Percentiles rank a stretch among this genome's conserved stretches.
phyloP scores from a whole-genome alignment of 2,888 invertebrate genomes.

The Rhamphomyia laevipes region DNA sequence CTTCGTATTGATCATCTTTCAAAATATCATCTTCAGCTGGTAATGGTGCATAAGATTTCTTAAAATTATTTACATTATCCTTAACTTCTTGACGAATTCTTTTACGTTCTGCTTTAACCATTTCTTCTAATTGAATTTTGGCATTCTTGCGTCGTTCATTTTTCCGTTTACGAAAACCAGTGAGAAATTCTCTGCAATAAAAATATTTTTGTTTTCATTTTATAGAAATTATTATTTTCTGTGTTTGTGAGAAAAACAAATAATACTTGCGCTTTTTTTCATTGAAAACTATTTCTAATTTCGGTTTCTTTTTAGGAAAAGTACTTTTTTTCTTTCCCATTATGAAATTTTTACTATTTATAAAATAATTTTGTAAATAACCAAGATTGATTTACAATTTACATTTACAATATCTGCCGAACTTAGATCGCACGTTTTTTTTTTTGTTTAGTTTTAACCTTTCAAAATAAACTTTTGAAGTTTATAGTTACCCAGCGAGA shows the following conservation, averaged over 20 bases:
- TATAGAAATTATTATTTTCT: too few species aligned
- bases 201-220: background rate
- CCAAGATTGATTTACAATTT: too few species aligned
- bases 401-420: too few species aligned
- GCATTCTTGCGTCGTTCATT: slow-evolving; percentile 63
- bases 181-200: slow-evolving; percentile 55
- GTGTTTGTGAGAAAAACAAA: too few species aligned
- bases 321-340: too few species aligned
- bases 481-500: too few species aligned
- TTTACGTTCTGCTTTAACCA: slow-evolving; percentile 63
- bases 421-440: too few species aligned
- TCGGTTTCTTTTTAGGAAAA: slow-evolving; percentile 35
- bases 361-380: too few species aligned
- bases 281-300: slow-evolving; percentile 47
- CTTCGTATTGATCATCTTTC: slow-evolving; percentile 50
- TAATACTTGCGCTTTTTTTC: slow-evolving; percentile 45
- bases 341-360: too few species aligned
- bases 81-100: slow-evolving; percentile 65
- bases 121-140: slow-evolving; percentile 55
- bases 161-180: slow-evolving; percentile 72
- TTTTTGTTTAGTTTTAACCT: too few species aligned
- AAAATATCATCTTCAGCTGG: slow-evolving; percentile 28
- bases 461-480: too few species aligned
- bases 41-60: slow-evolving; percentile 56
- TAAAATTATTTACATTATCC: slow-evolving; percentile 60